phyloP scores from a whole-genome alignment of 2,888 invertebrate genomes.

The Neoascia interrupta region DNA sequence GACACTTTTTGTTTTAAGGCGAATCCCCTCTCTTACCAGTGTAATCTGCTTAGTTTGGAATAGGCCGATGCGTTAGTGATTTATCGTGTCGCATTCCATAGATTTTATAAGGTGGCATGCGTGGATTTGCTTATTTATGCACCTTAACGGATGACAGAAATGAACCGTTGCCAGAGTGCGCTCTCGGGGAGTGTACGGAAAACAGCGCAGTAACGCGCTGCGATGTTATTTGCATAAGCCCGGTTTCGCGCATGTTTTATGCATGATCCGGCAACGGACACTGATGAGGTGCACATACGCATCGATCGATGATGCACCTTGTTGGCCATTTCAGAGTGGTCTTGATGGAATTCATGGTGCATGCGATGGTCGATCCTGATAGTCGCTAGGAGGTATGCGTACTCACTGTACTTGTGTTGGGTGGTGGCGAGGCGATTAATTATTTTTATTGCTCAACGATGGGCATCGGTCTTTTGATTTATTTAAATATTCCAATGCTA shows the following conservation, averaged over 20 bases:
- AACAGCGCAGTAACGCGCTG: constrained; percentile 32
- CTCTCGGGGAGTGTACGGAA: constrained; percentile 42
- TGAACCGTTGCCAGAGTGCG: constrained; percentile 51
- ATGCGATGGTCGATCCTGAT: constrained; percentile 26
- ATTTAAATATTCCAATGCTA: constrained; percentile 45
- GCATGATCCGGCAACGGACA: constrained; percentile 26
- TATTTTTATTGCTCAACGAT: constrained; percentile 62
- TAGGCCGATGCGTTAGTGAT: constrained; percentile 40
- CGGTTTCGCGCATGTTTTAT: constrained; percentile 54
- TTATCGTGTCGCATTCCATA: constrained; percentile 61
- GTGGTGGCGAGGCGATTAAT: constrained; percentile 48
- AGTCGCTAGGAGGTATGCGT: too few relatives aligned
- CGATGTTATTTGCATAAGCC: constrained; percentile 57
- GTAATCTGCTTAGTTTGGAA: background rate
- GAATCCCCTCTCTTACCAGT: background rate
- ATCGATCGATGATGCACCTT: constrained; percentile 53
- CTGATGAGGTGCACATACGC: constrained; percentile 49
- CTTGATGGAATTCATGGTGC: constrained; percentile 46
- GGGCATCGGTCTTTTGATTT: constrained; percentile 39
- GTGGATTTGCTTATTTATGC: constrained; percentile 25
- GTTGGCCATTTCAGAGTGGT: constrained; percentile 33
- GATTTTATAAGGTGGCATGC: constrained; percentile 29
- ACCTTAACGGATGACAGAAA: constrained; percentile 55
- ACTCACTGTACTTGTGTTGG: constrained; percentile 3
- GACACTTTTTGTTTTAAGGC: constrained; percentile 31